A percentile compares a stretch with the other conserved stretches of the same genome.
These are phyloP conservation scores for Tapirus indicus DNA, from an alignment of 2,797 vertebrate species.

Conservation along the genomic window DNA sequence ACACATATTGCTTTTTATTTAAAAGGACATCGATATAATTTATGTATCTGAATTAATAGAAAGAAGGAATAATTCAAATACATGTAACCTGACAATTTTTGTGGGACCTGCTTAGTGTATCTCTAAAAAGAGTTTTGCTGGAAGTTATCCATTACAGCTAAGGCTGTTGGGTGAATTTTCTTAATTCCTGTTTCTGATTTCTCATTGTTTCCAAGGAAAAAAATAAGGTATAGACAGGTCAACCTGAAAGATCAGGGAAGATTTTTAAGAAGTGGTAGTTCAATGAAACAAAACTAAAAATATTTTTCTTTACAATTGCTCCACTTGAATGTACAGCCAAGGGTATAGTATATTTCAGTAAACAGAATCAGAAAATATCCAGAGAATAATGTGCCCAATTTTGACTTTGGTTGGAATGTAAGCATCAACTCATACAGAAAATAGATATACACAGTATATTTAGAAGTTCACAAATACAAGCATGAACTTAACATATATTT, in stretches of 20 bases:
- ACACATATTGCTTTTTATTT: not conserved
- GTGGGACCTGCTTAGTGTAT: not conserved
- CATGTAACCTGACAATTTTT: not conserved
- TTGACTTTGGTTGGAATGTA: not conserved
- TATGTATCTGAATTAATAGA: not conserved
- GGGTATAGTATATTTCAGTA: not conserved
- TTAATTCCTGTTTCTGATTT: not conserved
- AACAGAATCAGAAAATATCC: not conserved
- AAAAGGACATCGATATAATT: not conserved
- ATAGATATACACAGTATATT: not conserved
- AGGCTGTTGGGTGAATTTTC: not conserved
- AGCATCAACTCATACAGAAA: not conserved
- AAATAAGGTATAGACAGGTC: not conserved
- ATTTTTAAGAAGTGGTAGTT: not conserved
- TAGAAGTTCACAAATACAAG: not conserved
- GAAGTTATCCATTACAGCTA: not conserved
- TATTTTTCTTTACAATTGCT: not conserved
- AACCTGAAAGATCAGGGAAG: not conserved
- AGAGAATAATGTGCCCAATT: not conserved
- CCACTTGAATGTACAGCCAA: not conserved
- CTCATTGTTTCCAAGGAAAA: not conserved
- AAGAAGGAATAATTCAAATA: not conserved
- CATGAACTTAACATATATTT: not conserved
- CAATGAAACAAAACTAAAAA: not conserved
- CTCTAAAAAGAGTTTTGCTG: not conserved